Evolutionary conservation across 2,888 invertebrate species (phyloP), one percentile per base, ranked within the genome.

Genomic region (Asteroscopus sphinx): DNA sequence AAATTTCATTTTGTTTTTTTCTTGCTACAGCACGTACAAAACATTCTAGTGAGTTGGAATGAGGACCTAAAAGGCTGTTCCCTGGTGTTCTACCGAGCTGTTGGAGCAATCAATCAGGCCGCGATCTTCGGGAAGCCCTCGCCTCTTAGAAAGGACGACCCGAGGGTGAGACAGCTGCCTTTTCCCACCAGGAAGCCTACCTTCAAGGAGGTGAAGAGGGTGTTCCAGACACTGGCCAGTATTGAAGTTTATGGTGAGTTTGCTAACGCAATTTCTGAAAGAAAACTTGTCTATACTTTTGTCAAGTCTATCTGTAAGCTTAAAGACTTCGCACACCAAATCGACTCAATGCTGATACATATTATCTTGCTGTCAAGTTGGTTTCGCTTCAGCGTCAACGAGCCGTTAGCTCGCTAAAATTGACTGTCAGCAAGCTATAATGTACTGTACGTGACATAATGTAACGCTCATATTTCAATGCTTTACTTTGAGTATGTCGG

Each of bases 111-210:
- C 36, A 97, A 97, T 86, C 96, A 96, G 71, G 94, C 95, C 0
- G 95, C 97, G 0, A 88, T 98, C 39, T 98, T 97, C 81, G 97
- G 97, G 0, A 96, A 96, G 82, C 95, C 93, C 51, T 96, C 97
- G 0, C 95, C 96, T 0, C 85, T 98, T 11, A 94, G 95, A 61
- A 95, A 95, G 70, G 95, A 91, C 3, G 97, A 97, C 79, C 75
- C 87, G 1, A 91, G 97, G 58, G 85, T 97, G 7, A 89, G 97
- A 69, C 95, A 95, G 15, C 95, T 98, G 66, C 98, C 98, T 0
- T 98, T 98, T 88, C 96, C 97, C 0, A 98, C 98, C 0, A 94
- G 96, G 71, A 95, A 97, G 72, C 97, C 98, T 0, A 97, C 97
- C 0, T 97, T 96, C 76, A 96, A 95, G 47, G 98, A 98, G 92